These are phyloP conservation scores for Spisula subtruncata DNA, from an alignment of 2,888 invertebrate genomes.

Conservation along the genomic window DNA sequence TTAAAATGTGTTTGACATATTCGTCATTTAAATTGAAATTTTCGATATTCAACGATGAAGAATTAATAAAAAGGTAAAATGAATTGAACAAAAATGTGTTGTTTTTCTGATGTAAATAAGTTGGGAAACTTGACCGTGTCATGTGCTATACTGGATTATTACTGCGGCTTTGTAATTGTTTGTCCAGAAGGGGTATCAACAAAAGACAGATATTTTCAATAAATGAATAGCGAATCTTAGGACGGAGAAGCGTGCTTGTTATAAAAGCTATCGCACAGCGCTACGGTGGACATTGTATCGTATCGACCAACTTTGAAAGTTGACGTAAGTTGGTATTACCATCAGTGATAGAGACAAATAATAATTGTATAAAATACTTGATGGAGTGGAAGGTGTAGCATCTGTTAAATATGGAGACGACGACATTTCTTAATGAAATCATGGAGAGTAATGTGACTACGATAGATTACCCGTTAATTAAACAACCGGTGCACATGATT, in stretches of 20 bases:
- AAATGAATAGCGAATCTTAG: background rate
- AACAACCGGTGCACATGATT: slow-evolving; percentile 78
- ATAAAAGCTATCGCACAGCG: background rate
- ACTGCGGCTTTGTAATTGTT: too few relatives aligned
- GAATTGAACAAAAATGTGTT: too few relatives aligned
- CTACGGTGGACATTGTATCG: background rate
- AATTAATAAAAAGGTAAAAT: too few relatives aligned
- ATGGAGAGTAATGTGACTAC: background rate
- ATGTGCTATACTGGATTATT: too few relatives aligned
- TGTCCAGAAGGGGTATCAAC: background rate
- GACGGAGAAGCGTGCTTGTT: background rate
- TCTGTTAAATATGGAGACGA: slow-evolving; percentile 13
- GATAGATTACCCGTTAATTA: slow-evolving; percentile 53
- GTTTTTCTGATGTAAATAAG: too few relatives aligned
- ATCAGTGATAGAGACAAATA: background rate
- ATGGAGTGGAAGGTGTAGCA: background rate
- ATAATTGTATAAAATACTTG: background rate
- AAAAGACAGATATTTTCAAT: background rate
- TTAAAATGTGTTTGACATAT: too few relatives aligned
- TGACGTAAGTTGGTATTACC: background rate
- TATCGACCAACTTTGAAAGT: slow-evolving; percentile 11
- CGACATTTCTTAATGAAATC: background rate
- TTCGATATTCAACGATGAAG: too few relatives aligned
- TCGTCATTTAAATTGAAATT: too few relatives aligned
- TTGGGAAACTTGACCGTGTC: too few relatives aligned